Percentiles rank a stretch among this genome's conserved stretches.
These are phyloP conservation scores for Cephonodes hylas DNA, from an alignment of 2,888 invertebrate species.

Conservation along the genomic window DNA sequence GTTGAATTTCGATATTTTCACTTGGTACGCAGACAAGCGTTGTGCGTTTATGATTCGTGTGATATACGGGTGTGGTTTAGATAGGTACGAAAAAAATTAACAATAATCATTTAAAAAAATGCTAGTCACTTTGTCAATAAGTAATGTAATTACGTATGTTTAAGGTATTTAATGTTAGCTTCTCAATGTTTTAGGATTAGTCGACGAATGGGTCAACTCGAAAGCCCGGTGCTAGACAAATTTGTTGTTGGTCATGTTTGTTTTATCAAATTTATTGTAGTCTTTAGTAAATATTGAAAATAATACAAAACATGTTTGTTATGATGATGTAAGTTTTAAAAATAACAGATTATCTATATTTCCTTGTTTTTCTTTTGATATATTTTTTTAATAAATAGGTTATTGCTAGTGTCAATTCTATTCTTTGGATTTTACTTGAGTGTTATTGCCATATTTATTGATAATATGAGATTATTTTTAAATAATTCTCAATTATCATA, in stretches of 20 bases:
- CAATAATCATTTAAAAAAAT: slow-evolving; percentile 55
- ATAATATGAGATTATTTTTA: neutral
- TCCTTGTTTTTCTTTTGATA: too few species aligned
- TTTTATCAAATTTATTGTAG: slow-evolving; percentile 15
- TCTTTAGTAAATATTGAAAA: neutral
- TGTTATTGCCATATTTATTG: neutral
- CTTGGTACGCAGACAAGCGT: neutral
- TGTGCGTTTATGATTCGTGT: slow-evolving; percentile 56
- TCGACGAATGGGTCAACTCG: slow-evolving; percentile 79
- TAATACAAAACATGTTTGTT: neutral
- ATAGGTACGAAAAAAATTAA: slow-evolving; percentile 69
- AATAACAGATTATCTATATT: neutral
- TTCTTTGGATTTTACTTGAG: neutral
- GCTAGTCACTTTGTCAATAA: slow-evolving; percentile 66
- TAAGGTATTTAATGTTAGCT: slow-evolving; percentile 54
- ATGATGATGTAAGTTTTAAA: neutral
- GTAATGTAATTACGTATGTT: slow-evolving; percentile 54
- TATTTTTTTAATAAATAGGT: too few species aligned
- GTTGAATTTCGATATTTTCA: slow-evolving; percentile 6
- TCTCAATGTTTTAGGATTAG: slow-evolving; percentile 81
- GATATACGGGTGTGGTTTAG: slow-evolving; percentile 75
- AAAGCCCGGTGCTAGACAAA: slow-evolving; percentile 72
- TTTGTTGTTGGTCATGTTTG: slow-evolving; percentile 45
- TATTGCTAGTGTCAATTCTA: too few species aligned
- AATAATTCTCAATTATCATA: neutral